A percentile compares a stretch with the other conserved stretches of the same genome.
These are phyloP conservation scores for Caloenas nicobarica DNA, from an alignment of 2,113 vertebrate genomes.

Conservation along the genomic window DNA sequence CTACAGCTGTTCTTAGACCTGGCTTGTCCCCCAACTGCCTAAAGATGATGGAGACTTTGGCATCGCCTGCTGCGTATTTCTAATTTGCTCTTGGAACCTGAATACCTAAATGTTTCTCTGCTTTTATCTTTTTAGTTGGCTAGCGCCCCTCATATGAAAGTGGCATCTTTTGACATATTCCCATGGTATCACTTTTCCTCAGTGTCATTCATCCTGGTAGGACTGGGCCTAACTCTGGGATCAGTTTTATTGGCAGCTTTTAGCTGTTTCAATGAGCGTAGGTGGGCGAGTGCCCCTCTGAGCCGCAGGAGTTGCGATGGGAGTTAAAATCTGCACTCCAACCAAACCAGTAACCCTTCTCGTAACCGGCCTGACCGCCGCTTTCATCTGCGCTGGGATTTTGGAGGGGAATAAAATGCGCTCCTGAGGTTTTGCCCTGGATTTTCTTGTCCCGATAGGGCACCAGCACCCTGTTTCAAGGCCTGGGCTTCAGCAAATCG, in stretches of 20 bases:
- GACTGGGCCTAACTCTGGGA: background rate
- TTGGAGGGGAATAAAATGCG: background rate
- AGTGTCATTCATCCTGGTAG: background rate
- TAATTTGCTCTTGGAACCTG: background rate
- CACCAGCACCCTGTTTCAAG: no score
- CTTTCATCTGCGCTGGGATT: background rate
- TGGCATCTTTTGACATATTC: background rate
- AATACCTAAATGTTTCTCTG: background rate
- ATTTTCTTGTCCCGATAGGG: background rate
- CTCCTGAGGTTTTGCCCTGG: background rate
- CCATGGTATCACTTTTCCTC: background rate
- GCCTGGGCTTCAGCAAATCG: background rate
- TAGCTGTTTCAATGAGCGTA: background rate
- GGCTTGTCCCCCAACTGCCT: rapidly evolving
- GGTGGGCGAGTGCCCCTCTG: background rate
- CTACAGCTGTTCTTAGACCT: background rate
- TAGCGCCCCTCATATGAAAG: rapidly evolving
- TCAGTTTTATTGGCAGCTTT: background rate
- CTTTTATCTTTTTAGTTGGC: background rate
- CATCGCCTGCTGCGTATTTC: background rate
- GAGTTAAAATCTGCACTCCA: background rate
- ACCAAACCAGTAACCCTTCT: background rate
- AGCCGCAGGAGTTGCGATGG: background rate
- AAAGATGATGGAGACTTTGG: background rate
- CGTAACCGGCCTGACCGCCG: background rate